These are phyloP conservation scores for Ceratina japonica DNA, from an alignment of 1,140 invertebrate species.

Conservation along the genomic window DNA sequence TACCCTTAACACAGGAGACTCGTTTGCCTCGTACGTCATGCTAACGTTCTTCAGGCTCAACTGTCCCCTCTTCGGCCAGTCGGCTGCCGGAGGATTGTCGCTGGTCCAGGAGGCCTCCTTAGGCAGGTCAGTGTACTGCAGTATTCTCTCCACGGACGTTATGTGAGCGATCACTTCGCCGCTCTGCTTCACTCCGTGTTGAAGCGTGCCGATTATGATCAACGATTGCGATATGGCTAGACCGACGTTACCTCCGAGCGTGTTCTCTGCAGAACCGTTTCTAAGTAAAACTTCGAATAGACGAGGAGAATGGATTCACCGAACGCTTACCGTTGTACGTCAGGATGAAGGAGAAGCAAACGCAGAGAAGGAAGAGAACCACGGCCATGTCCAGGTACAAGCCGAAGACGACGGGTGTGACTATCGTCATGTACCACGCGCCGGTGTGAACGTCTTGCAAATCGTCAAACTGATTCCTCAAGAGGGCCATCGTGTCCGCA, in stretches of 20 bases:
- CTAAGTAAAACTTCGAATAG: neutral
- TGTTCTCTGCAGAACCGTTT: slow-evolving; percentile 58
- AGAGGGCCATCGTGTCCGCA: slow-evolving; percentile 80
- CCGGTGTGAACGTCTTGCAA: slow-evolving; percentile 84
- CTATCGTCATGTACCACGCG: slow-evolving; percentile 83
- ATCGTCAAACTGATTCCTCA: slow-evolving; percentile 86
- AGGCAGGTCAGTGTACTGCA: slow-evolving; percentile 87
- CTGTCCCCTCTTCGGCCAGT: slow-evolving; percentile 77
- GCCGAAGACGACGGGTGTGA: slow-evolving; percentile 80
- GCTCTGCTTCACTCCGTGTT: slow-evolving; percentile 90
- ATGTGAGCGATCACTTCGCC: slow-evolving; percentile 87
- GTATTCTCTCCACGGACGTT: slow-evolving; percentile 89
- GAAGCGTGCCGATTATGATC: slow-evolving; percentile 88
- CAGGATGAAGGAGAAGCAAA: slow-evolving; percentile 76
- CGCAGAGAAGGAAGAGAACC: slow-evolving; percentile 61
- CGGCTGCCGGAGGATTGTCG: slow-evolving; percentile 66
- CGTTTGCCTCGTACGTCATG: slow-evolving; percentile 83
- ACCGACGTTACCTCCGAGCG: slow-evolving; percentile 84
- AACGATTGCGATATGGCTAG: slow-evolving; percentile 91
- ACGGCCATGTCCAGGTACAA: slow-evolving; percentile 66
- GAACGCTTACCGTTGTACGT: slow-evolving; percentile 64
- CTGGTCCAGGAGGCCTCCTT: slow-evolving; percentile 79
- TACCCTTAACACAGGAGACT: slow-evolving; percentile 84
- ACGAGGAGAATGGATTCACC: neutral
- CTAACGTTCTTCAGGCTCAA: slow-evolving; percentile 82